Evolutionary conservation across 2,888 invertebrate genomes (phyloP), one percentile per base, ranked within the genome.

Genomic region (Hecatera dysodea): DNA sequence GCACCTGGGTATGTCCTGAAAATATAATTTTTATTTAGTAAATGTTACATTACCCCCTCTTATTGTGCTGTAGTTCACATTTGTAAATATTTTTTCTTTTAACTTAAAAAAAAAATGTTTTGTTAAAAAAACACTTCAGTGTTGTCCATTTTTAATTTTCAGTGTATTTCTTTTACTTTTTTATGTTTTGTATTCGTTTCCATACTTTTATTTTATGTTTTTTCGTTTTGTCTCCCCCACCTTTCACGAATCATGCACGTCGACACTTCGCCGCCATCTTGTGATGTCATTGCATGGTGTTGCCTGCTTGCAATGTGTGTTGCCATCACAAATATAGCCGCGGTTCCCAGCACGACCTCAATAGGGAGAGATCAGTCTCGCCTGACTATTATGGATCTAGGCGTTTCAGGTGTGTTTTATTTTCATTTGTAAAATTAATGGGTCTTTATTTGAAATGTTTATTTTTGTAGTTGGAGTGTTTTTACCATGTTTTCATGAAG

Each of bases 321-420:
- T 88, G 87, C 86, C 85, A 87, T 83, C 78, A 75, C 89, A 77
- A 77, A 74, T 78, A 78, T 93, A 97, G 97, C 90, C 97, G 97
- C 91, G 97, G 97, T 88, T 97, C 97, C 82, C 97, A 97, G 95
- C 97, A 97, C 96, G 97, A 98, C 93, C 96, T 97, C 86, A 91
- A 95, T 90, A 96, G 97, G 86, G 96, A 96, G 84, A 95, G 97
- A 87, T 98, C 98, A 87, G 96, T 97, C 85, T 97, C 98, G 87
- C 97, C 98, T 80, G 98, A 98, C 93, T 97, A 96, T 90, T 97
- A 97, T 87, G 97, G 97, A 91, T 96, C 97, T 91, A 97, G 98
- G 93, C 97, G 97, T 90, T 97, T 97, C 97, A 98, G 98, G 98
- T 98, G 97, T 96, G 97, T 96, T 91, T 64, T 59, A 27, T 72